phyloP scores from a whole-genome alignment of 2,797 vertebrate genomes.

The Trichosurus vulpecula region DNA sequence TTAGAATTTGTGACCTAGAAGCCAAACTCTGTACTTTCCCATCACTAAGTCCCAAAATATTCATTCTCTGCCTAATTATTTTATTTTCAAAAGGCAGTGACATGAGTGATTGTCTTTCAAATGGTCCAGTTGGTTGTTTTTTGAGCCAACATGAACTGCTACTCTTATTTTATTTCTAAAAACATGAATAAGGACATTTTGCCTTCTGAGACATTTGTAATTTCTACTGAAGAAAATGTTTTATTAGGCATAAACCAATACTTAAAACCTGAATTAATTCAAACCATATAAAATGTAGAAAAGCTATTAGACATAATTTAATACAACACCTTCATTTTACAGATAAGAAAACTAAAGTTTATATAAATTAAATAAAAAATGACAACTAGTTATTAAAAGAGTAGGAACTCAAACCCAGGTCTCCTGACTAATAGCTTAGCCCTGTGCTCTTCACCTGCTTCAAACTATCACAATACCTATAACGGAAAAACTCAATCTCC shows the following conservation, averaged over 20 bases:
- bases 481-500: not conserved
- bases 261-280: conserved; percentile 62
- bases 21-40: conserved; percentile 48
- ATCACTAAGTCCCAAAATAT: conserved; percentile 58
- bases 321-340: conserved; percentile 46
- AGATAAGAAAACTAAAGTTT: conserved; percentile 49
- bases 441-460: not conserved
- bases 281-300: conserved; percentile 45
- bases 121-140: conserved; percentile 35
- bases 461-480: not conserved
- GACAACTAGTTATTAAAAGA: not conserved
- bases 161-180: conserved; percentile 54
- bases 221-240: conserved; percentile 64
- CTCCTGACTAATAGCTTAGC: not conserved
- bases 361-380: not conserved
- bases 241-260: conserved; percentile 67
- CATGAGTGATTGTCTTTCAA: conserved; percentile 57
- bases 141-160: conserved; percentile 57
- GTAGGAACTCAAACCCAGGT: not conserved
- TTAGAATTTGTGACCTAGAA: conserved; percentile 50
- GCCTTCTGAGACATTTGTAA: conserved; percentile 13
- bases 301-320: not conserved
- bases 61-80: conserved; percentile 61
- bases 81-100: conserved; percentile 64
- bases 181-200: conserved; percentile 49